Conservation (phyloP, 1,140 invertebrate species). For the Drosophila mauritiana region DNA sequence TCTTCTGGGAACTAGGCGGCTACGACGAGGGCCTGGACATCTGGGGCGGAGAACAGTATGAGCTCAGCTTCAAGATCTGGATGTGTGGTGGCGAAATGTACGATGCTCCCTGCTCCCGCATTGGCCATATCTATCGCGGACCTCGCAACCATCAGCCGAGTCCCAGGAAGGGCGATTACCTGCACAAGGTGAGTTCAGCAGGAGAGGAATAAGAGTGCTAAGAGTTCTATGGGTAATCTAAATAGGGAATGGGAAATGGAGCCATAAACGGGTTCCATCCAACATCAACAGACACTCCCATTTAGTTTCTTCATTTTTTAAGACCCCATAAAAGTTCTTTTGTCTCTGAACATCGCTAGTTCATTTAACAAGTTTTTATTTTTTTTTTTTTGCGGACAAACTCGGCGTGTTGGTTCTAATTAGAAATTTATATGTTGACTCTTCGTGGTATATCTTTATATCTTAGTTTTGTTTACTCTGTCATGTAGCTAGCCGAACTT, state of each 20-base stretch:
- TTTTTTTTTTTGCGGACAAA: background rate
- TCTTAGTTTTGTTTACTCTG: background rate
- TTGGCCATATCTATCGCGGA: constrained; percentile 95
- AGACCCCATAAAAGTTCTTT: background rate
- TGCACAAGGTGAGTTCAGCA: constrained; percentile 58
- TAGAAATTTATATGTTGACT: background rate
- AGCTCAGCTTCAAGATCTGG: constrained; percentile 98
- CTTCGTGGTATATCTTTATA: background rate
- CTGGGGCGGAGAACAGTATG: constrained; percentile 99
- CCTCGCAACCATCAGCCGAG: constrained; percentile 65
- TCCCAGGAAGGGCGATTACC: constrained; percentile 67
- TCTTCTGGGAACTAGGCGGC: constrained; percentile 98
- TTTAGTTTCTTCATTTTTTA: constrained; percentile 1
- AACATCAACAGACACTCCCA: background rate
- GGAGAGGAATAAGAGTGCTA: background rate
- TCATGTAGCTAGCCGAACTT: constrained; percentile 1
- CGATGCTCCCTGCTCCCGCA: constrained; percentile 96
- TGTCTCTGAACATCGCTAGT: background rate
- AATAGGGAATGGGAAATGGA: background rate
- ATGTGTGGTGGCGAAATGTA: constrained; percentile 96
- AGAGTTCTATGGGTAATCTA: background rate
- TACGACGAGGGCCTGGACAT: constrained; percentile 96
- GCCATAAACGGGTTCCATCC: background rate
- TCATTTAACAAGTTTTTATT: background rate
- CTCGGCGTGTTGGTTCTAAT: background rate